Evolutionary conservation across 2,797 vertebrate genomes (phyloP).

Genomic region (Rhinophrynus dorsalis): DNA sequence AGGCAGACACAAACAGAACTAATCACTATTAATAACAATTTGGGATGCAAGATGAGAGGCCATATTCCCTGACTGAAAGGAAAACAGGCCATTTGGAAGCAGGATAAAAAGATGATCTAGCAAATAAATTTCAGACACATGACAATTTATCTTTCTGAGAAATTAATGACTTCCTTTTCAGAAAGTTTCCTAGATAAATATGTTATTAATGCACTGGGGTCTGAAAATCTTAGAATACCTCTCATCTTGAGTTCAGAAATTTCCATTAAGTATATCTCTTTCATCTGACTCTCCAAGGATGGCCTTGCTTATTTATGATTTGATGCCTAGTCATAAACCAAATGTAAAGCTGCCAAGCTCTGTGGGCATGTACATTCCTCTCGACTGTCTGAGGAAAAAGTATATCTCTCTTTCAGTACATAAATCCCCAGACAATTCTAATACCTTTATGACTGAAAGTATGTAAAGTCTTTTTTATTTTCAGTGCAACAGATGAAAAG

Average conservation of each 20-base stretch:
- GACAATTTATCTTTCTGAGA: constrained; percentile 31
- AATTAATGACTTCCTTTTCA: constrained; percentile 23
- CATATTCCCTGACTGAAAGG: background rate
- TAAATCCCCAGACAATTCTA: background rate
- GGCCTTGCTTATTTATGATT: constrained; percentile 43
- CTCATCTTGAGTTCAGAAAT: constrained; percentile 40
- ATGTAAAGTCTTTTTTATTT: background rate
- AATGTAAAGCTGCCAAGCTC: constrained; percentile 18
- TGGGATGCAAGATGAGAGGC: background rate
- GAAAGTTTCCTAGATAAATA: constrained; percentile 44
- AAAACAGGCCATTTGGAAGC: constrained; percentile 1
- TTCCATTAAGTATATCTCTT: constrained; percentile 44
- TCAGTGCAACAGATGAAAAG: background rate
- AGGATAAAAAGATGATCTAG: background rate
- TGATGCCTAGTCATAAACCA: constrained; percentile 32
- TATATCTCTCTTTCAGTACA: background rate
- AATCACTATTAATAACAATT: background rate
- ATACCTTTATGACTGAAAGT: constrained; percentile 5
- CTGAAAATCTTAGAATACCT: constrained; percentile 34
- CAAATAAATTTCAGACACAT: constrained; percentile 22
- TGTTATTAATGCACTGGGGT: constrained; percentile 34
- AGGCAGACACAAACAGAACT: background rate
- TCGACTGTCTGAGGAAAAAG: background rate
- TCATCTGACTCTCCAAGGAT: constrained; percentile 38
- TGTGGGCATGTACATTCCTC: background rate